phyloP scores from a whole-genome alignment of 2,888 invertebrate genomes.

The Lymantria dispar region DNA sequence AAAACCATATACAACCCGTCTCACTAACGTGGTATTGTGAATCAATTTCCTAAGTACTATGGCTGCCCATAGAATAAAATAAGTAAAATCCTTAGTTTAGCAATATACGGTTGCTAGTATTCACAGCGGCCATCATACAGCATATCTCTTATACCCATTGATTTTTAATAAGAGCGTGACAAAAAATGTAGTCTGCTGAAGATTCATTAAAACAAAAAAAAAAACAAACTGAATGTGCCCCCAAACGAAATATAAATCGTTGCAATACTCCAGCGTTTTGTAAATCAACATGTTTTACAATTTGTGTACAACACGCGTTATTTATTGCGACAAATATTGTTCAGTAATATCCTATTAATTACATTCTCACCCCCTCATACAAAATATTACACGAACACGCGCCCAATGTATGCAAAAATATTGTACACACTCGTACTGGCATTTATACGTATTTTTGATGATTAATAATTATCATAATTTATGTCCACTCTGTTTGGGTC shows the following conservation, averaged over 20 bases:
- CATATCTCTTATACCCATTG: too few species aligned
- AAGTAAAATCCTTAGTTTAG: too few species aligned
- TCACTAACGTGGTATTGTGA: too few species aligned
- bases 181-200: too few species aligned
- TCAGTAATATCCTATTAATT: constrained; percentile 49
- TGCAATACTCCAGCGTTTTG: constrained; percentile 16
- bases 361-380: constrained; percentile 21
- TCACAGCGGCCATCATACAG: too few species aligned
- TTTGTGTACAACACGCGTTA: constrained; percentile 41
- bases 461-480: constrained; percentile 25
- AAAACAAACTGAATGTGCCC: neutral
- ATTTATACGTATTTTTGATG: constrained; percentile 25
- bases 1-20: too few species aligned
- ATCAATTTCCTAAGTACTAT: too few species aligned
- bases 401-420: neutral
- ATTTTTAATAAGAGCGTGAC: too few species aligned
- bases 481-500: constrained; percentile 11
- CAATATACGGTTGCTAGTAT: too few species aligned
- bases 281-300: constrained; percentile 34
- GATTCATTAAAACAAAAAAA: too few species aligned
- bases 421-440: neutral
- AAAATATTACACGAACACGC: constrained; percentile 9
- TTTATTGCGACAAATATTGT: constrained; percentile 60
- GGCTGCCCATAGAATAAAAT: too few species aligned
- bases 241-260: neutral